Evolutionary conservation across 1,140 invertebrate species (phyloP), one percentile per base, ranked within the genome.

Genomic region (Drusus annulatus): DNA sequence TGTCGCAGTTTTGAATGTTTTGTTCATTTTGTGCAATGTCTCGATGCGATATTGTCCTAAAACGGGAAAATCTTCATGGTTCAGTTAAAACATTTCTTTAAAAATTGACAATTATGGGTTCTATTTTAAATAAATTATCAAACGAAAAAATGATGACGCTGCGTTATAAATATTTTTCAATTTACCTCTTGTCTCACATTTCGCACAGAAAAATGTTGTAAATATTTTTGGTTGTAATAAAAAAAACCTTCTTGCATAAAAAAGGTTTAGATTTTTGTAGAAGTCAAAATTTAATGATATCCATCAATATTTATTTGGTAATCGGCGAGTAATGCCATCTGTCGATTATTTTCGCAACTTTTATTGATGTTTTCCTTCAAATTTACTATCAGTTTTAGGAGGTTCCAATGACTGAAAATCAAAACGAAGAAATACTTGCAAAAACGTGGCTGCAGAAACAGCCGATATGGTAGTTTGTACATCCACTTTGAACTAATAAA

Each of bases 1-100:
- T 79, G 78, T 79, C 78, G 78, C 71, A 63, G 56, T 79, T 79
- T 79, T 79, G 69, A 79, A 79, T 73, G 68, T 79, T 79, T 74
- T 79, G 52, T 36, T 73, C 68, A 56, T 79, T 79, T 79, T 79
- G 52, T 75, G 78, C 78, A 78, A 10, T 69, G 76, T 69, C 25
- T 31, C 54, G 28, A 56, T 75, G 68, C 77, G 68, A 74, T 74
- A 50, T n/a, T n/a, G n/a, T n/a, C n/a, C n/a, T n/a, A n/a, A n/a
- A n/a, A n/a, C n/a, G n/a, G n/a, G n/a, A n/a, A n/a, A n/a, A n/a
- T n/a, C n/a, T n/a, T n/a, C n/a, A n/a, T n/a, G n/a, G n/a, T n/a
- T n/a, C n/a, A n/a, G n/a, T n/a, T n/a, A n/a, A n/a, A n/a, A n/a
- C n/a, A n/a, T n/a, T n/a, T n/a, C n/a, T n/a, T n/a, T n/a, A n/a